A percentile compares a stretch with the other conserved stretches of the same genome.
phyloP scores from a whole-genome alignment of 2,797 vertebrate genomes.

The Mionectes olivaceus region DNA sequence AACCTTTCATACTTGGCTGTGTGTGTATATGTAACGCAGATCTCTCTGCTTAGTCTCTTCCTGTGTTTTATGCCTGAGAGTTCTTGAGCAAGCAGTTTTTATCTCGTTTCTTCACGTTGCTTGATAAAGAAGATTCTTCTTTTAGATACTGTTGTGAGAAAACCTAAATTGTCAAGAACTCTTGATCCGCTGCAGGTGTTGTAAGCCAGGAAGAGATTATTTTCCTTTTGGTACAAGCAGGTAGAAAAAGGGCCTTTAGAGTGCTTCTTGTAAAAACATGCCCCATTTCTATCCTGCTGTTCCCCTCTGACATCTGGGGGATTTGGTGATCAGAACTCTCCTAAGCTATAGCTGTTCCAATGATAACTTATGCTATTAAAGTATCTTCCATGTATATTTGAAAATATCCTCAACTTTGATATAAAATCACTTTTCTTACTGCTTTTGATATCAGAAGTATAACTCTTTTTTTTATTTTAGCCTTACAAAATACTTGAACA shows the following conservation, averaged over 20 bases:
- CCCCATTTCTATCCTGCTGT: rapidly evolving
- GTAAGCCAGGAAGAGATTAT: not conserved
- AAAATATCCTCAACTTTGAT: not conserved
- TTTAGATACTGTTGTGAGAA: not conserved
- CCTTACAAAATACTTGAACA: not conserved
- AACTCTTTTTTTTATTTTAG: not conserved
- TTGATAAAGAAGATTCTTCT: not conserved
- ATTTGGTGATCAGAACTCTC: not conserved
- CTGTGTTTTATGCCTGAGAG: not conserved
- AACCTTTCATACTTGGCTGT: not conserved
- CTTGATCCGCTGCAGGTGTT: not conserved
- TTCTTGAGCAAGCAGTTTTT: not conserved
- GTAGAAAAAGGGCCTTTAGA: not conserved
- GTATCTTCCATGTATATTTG: not conserved
- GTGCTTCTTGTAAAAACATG: not conserved
- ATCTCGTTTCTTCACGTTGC: not conserved
- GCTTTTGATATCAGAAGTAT: not conserved
- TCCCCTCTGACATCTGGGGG: not conserved
- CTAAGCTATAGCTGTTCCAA: not conserved
- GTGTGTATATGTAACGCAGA: rapidly evolving
- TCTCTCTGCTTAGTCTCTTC: not conserved
- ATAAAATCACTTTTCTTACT: not conserved
- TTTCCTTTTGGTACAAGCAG: not conserved
- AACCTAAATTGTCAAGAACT: not conserved
- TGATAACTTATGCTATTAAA: not conserved